These are phyloP conservation scores for Parthenolecanium corni DNA, from an alignment of 2,888 invertebrate genomes.

Conservation along the genomic window DNA sequence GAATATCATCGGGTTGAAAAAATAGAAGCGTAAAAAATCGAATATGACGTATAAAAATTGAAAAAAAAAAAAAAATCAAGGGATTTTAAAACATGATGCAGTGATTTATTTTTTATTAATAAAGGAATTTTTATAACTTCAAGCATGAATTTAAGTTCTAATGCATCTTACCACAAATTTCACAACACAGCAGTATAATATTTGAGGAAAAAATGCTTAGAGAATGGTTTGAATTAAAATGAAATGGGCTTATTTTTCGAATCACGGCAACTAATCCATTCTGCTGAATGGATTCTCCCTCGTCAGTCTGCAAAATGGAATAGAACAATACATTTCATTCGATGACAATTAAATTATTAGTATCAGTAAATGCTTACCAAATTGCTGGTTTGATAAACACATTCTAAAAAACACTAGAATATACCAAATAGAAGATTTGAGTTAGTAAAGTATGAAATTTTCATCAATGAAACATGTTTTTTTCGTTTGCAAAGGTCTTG, in stretches of 20 bases:
- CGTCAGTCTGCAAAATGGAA: background rate
- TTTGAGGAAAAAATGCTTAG: too few relatives aligned
- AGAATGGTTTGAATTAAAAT: too few relatives aligned
- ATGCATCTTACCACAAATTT: too few relatives aligned
- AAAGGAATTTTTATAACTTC: too few relatives aligned
- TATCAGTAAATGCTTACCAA: background rate
- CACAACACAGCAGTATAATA: too few relatives aligned
- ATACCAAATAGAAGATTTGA: background rate
- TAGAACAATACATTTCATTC: background rate
- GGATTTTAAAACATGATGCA: too few relatives aligned
- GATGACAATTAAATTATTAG: background rate
- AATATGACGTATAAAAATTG: background rate
- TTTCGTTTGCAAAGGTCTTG: too few relatives aligned
- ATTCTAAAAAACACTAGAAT: constrained; percentile 1
- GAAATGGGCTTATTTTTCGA: background rate
- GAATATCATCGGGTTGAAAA: background rate
- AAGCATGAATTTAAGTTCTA: too few relatives aligned
- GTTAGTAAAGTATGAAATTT: too few relatives aligned
- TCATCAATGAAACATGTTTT: too few relatives aligned
- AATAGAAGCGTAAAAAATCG: background rate
- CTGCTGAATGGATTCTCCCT: background rate
- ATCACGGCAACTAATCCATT: background rate
- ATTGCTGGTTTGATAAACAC: background rate
- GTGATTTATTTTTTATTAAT: too few relatives aligned
- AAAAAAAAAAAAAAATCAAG: too few relatives aligned